phyloP scores from a whole-genome alignment of 2,888 invertebrate genomes.

The Parascotia fuliginaria region DNA sequence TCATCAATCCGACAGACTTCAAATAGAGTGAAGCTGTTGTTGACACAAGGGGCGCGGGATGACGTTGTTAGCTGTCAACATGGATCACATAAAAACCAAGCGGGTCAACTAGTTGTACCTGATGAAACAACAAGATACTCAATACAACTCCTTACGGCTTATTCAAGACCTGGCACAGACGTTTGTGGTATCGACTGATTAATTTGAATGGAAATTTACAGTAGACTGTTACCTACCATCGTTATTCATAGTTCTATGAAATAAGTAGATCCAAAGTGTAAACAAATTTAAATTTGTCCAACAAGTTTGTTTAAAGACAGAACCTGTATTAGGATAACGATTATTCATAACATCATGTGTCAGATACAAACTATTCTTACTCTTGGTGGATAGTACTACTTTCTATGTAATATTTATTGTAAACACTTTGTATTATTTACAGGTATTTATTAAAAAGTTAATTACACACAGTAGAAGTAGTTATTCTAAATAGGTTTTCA shows the following conservation, averaged over 20 bases:
- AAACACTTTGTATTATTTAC: too few relatives aligned
- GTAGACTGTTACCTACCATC: neutral
- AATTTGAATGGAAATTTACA: neutral
- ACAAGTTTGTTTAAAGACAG: too few relatives aligned
- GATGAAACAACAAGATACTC: slow-evolving; percentile 40
- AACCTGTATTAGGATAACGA: too few relatives aligned
- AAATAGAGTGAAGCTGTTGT: slow-evolving; percentile 6
- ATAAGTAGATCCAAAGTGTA: too few relatives aligned
- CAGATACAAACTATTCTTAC: neutral
- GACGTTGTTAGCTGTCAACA: slow-evolving; percentile 40
- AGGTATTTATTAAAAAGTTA: too few relatives aligned
- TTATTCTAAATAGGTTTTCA: too few relatives aligned
- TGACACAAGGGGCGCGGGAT: slow-evolving; percentile 23
- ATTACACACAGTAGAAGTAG: too few relatives aligned
- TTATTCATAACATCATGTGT: too few relatives aligned
- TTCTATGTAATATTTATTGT: too few relatives aligned
- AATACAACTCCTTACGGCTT: slow-evolving; percentile 18
- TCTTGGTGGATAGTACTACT: neutral
- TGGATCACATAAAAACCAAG: slow-evolving; percentile 40
- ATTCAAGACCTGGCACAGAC: slow-evolving; percentile 18
- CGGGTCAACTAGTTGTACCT: slow-evolving; percentile 39
- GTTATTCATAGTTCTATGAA: too few relatives aligned
- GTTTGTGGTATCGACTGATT: neutral
- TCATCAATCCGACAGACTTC: neutral
- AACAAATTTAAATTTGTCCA: too few relatives aligned